Conservation (phyloP, 2,888 invertebrate species). For the Ormia ochracea region DNA sequence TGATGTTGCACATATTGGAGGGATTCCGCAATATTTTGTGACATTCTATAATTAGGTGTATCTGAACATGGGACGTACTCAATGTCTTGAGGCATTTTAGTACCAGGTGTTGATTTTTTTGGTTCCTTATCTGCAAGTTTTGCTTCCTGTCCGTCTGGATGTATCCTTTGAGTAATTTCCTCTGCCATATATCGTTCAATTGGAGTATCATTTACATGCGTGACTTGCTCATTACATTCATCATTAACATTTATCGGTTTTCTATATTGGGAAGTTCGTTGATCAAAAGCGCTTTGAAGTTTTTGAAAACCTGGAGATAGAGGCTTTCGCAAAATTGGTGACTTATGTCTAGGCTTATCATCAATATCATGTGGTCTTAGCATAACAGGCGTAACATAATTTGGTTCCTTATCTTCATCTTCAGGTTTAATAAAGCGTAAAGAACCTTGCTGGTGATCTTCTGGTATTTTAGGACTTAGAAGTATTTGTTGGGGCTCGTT, state of each 20-base stretch:
- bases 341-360: not conserved
- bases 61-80: not conserved
- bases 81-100: not conserved
- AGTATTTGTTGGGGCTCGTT: not conserved
- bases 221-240: not conserved
- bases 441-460: not conserved
- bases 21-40: not conserved
- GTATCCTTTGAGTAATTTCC: not conserved
- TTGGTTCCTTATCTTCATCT: not conserved
- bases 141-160: not conserved
- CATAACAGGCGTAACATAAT: not conserved
- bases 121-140: not conserved
- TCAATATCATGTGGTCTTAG: not conserved
- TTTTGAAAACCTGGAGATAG: slow-evolving; percentile 17
- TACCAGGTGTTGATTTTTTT: not conserved
- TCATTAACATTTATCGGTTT: not conserved
- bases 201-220: not conserved
- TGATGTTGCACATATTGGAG: not conserved
- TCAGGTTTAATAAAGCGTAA: not conserved
- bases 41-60: not conserved
- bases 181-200: not conserved
- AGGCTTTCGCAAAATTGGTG: slow-evolving; percentile 14
- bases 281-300: slow-evolving; percentile 27
- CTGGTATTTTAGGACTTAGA: not conserved
- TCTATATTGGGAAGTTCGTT: not conserved